Evolutionary conservation across 2,113 vertebrate species (phyloP).

Genomic region (Drymodes brunneopygia): DNA sequence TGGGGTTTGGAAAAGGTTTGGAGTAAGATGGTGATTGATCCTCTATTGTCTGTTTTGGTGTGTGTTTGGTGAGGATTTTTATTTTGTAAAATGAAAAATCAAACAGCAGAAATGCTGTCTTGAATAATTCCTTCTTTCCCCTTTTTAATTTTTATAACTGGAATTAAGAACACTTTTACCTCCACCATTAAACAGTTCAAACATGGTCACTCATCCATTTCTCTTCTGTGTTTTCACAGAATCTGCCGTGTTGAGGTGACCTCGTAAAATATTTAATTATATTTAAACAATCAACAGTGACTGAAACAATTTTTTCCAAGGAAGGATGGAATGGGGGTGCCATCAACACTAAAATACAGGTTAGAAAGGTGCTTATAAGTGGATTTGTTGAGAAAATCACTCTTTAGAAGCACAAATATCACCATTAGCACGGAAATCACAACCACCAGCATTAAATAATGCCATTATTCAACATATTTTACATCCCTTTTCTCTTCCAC

Average conservation of each 20-base stretch:
- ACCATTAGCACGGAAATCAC: neutral
- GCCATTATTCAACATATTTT: neutral
- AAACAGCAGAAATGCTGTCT: neutral
- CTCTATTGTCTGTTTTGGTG: neutral
- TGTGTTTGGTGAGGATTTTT: neutral
- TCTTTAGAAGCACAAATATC: neutral
- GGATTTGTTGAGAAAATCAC: neutral
- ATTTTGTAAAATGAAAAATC: neutral
- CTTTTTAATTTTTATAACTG: neutral
- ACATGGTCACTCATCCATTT: neutral
- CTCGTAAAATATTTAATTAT: neutral
- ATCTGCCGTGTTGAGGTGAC: neutral
- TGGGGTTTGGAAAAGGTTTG: neutral
- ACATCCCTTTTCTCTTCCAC: neutral
- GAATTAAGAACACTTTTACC: neutral
- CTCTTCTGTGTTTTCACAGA: neutral
- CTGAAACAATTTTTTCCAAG: neutral
- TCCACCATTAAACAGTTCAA: neutral
- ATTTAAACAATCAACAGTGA: neutral
- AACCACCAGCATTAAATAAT: neutral
- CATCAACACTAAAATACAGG: neutral
- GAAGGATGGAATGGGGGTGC: neutral
- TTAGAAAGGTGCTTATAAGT: neutral
- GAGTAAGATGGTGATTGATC: neutral
- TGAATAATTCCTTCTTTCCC: fast-evolving